These are phyloP conservation scores for Meteorus colon DNA, from an alignment of 2,888 invertebrate species.

Conservation along the genomic window DNA sequence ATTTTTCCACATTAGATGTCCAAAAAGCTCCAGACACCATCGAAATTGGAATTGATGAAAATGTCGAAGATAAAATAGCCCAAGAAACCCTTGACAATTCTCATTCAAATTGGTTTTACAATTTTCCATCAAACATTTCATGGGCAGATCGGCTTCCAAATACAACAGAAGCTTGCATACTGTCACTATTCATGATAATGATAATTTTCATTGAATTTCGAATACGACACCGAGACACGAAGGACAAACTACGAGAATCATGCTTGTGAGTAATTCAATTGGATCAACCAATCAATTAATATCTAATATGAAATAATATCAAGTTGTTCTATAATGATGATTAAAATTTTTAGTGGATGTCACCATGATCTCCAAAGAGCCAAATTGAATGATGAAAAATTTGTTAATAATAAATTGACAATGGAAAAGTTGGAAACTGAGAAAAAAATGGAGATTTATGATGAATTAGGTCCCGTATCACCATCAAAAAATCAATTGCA, in stretches of 20 bases:
- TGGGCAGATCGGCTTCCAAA: not conserved
- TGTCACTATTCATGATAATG: constrained; percentile 22
- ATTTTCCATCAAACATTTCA: not conserved
- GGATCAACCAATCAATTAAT: not conserved
- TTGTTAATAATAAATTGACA: not conserved
- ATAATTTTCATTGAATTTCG: constrained; percentile 21
- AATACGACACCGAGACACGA: not conserved
- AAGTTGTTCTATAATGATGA: not conserved
- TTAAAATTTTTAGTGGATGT: not conserved
- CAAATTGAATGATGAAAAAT: not conserved
- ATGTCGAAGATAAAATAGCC: not conserved
- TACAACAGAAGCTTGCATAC: constrained; percentile 13
- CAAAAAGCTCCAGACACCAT: not conserved
- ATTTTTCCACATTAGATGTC: not conserved
- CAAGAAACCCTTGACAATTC: not conserved
- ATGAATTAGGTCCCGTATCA: not conserved
- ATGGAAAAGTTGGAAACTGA: constrained; percentile 22
- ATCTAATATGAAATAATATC: not conserved
- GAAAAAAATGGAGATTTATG: not conserved
- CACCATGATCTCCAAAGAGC: not conserved
- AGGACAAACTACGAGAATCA: not conserved
- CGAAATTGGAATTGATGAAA: not conserved
- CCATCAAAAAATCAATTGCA: not conserved
- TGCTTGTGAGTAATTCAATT: constrained; percentile 17
- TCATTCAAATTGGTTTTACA: not conserved